Percentiles rank a stretch among this genome's conserved stretches.
Conservation (phyloP, 2,888 invertebrate genomes). For the Alviniconcha strummeri region DNA sequence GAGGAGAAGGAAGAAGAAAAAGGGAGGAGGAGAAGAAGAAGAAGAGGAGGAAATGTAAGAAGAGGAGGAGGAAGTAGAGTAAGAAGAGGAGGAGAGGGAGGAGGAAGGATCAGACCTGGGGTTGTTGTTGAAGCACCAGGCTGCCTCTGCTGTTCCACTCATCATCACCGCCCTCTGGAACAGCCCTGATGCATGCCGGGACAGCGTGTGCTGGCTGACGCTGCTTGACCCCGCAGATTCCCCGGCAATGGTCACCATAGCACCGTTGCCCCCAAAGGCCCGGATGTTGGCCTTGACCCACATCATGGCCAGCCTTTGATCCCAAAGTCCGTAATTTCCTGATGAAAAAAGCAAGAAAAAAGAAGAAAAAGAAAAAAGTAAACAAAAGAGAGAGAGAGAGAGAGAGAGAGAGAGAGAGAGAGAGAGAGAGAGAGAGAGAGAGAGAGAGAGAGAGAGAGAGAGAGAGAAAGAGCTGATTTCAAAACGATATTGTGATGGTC, state of each 20-base stretch:
- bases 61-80: too few relatives aligned
- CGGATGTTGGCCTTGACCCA: conserved; percentile 39
- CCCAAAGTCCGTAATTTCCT: conserved; percentile 38
- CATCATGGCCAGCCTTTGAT: conserved; percentile 28
- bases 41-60: too few relatives aligned
- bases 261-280: conserved; percentile 27
- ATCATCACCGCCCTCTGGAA: conserved; percentile 23
- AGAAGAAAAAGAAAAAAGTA: too few relatives aligned
- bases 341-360: not conserved
- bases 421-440: conserved; percentile 19
- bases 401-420: conserved; percentile 19
- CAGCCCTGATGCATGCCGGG: conserved; percentile 9
- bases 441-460: not conserved
- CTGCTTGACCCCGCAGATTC: conserved; percentile 31
- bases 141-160: conserved; percentile 15
- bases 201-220: conserved; percentile 22
- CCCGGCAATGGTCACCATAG: conserved; percentile 25
- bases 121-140: not conserved
- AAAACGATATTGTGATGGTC: too few relatives aligned
- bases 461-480: not conserved
- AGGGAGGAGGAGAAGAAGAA: too few relatives aligned
- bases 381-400: conserved; percentile 9
- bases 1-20: too few relatives aligned
- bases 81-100: too few relatives aligned
- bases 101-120: not conserved